Conservation (phyloP, 1,140 invertebrate genomes). For the Pseudomyrmex concolor region DNA sequence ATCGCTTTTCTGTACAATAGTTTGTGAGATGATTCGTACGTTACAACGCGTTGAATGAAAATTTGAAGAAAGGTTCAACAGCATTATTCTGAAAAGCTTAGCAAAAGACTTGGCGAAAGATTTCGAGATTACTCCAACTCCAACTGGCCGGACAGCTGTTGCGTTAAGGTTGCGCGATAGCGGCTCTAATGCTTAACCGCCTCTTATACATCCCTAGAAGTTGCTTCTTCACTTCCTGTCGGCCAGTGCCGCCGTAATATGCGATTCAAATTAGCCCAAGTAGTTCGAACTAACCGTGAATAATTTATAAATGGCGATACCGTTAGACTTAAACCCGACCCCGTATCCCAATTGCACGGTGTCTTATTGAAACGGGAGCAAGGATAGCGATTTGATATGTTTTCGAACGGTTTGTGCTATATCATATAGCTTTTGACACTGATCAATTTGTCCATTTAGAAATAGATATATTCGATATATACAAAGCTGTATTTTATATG, state of each 20-base stretch:
- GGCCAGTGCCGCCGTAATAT: conserved; percentile 59
- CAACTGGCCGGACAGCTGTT: conserved; percentile 12
- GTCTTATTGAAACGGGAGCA: not conserved
- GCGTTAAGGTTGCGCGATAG: conserved; percentile 53
- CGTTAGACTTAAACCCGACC: conserved; percentile 67
- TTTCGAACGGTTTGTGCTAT: not conserved
- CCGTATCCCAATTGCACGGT: conserved; percentile 57
- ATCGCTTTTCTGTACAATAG: too few relatives aligned
- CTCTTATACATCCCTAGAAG: conserved; percentile 26
- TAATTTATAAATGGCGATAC: conserved; percentile 69
- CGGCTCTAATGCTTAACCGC: conserved; percentile 48
- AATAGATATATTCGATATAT: too few relatives aligned
- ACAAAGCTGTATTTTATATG: not conserved
- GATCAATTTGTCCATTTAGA: too few relatives aligned
- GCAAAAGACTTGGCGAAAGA: too few relatives aligned
- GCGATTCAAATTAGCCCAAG: conserved; percentile 60
- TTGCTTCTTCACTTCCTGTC: conserved; percentile 69
- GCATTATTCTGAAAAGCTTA: too few relatives aligned
- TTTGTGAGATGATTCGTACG: too few relatives aligned
- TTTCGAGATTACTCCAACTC: too few relatives aligned
- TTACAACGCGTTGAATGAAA: too few relatives aligned
- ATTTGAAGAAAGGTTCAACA: too few relatives aligned
- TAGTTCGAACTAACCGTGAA: conserved; percentile 66
- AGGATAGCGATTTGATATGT: not conserved
- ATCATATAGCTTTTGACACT: not conserved